These are phyloP conservation scores for Prorops nasuta DNA, from an alignment of 1,140 invertebrate species.

Conservation along the genomic window DNA sequence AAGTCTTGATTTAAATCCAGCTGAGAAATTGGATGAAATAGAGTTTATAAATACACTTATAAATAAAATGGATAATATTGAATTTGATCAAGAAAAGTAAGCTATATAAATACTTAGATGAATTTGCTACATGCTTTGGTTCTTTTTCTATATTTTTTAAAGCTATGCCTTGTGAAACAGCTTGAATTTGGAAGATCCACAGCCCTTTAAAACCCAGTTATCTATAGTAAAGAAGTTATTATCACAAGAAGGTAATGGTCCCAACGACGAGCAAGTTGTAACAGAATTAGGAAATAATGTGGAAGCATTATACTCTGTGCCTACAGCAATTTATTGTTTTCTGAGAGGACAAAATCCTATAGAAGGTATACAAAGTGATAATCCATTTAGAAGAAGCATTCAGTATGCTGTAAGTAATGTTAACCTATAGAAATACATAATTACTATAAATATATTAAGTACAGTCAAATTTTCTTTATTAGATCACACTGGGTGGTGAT, in stretches of 20 bases:
- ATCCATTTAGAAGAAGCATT: slow-evolving; percentile 66
- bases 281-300: slow-evolving; percentile 64
- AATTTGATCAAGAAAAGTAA: slow-evolving; percentile 56
- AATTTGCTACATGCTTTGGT: no score
- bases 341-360: slow-evolving; percentile 63
- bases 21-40: slow-evolving; percentile 49
- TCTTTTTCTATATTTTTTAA: no score
- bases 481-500: slow-evolving; percentile 75
- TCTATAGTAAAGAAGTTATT: slow-evolving; percentile 53
- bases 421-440: slow-evolving; percentile 1
- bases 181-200: slow-evolving; percentile 34
- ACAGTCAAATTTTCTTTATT: slow-evolving; percentile 41
- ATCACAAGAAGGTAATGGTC: slow-evolving; percentile 42
- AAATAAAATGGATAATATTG: slow-evolving; percentile 62
- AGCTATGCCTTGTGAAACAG: slow-evolving; percentile 30
- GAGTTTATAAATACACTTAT: slow-evolving; percentile 61
- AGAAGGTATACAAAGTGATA: slow-evolving; percentile 57
- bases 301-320: slow-evolving; percentile 69
- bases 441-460: slow-evolving; percentile 1
- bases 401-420: slow-evolving; percentile 47
- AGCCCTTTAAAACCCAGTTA: slow-evolving; percentile 58
- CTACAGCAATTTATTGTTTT: slow-evolving; percentile 76
- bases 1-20: slow-evolving; percentile 53
- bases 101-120: slow-evolving; percentile 3
- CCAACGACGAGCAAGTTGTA: slow-evolving; percentile 57